phyloP scores from a whole-genome alignment of 2,797 vertebrate species.

The Dermochelys coriacea region DNA sequence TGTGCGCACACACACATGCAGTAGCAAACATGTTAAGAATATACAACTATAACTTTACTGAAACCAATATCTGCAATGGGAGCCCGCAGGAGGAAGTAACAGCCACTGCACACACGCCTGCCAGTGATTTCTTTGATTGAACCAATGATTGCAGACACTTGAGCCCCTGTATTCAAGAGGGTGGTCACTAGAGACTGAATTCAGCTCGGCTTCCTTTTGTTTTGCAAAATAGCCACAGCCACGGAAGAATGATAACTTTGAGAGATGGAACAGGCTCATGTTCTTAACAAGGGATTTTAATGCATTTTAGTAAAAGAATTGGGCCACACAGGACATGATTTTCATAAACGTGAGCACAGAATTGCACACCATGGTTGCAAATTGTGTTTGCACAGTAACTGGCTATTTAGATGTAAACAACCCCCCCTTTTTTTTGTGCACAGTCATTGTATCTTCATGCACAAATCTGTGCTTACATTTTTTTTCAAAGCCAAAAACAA shows the following conservation, averaged over 20 bases:
- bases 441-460: background rate
- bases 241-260: background rate
- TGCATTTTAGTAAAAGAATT: background rate
- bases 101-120: background rate
- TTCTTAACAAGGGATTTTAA: background rate
- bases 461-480: background rate
- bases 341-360: background rate
- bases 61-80: background rate
- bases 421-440: background rate
- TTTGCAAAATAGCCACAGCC: background rate
- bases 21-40: background rate
- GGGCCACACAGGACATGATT: background rate
- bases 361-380: background rate
- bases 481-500: background rate
- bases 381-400: constrained; percentile 20
- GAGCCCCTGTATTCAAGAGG: background rate
- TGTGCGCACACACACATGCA: background rate
- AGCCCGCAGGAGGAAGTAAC: background rate
- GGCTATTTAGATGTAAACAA: background rate
- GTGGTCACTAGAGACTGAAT: background rate
- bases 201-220: background rate
- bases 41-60: background rate
- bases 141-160: background rate
- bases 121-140: background rate
- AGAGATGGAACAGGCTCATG: background rate